Evolutionary conservation across 2,888 invertebrate species (phyloP), one percentile per base, ranked within the genome.

Genomic region (Malthinus seriepunctatus): DNA sequence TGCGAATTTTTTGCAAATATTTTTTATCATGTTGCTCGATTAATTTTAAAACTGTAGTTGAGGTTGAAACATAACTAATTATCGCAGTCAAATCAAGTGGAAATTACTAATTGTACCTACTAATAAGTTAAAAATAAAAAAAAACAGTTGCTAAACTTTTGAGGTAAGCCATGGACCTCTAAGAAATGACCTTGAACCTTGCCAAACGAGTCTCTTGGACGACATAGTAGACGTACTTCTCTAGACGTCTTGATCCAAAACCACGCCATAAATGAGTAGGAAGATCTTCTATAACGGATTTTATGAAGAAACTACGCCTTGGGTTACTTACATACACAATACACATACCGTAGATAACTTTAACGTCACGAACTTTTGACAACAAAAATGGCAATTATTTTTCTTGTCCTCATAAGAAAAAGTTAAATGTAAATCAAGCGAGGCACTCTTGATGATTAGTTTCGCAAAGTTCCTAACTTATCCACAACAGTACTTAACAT

Each of bases 121-220:
- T n/a, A n/a, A n/a, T n/a, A n/a, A n/a, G n/a, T n/a, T n/a, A 23
- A 23, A 42, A 42, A 14, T n/a, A 11, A 42, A 15, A 42, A 42
- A 15, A 42, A 15, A 23, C 39, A 42, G 39, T 42, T 42, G 39
- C 39, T 12, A 42, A 42, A 12, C 39, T 42, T 23, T 42, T 42
- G 23, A 15, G 39, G 15, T 15, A 42, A 42, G 39, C 39, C 39
- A 42, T 42, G 39, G 39, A 42, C 39, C 39, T 42, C 39, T 42
- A n/a, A 9, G 23, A 23, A 9, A 42, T 42, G 39, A 42, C 39
- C 39, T 42, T 42, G 39, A 42, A 42, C 39, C 32, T 50, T 59
- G 49, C 54, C 56, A 60, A 60, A 60, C 60, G 56, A 60, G 60
- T 60, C 60, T 60, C 52, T 56, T 42, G 60, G 56, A 60, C 60